Evolutionary conservation across 1,140 invertebrate species (phyloP), one percentile per base, ranked within the genome.

Genomic region (Temnothorax curvispinosus): DNA sequence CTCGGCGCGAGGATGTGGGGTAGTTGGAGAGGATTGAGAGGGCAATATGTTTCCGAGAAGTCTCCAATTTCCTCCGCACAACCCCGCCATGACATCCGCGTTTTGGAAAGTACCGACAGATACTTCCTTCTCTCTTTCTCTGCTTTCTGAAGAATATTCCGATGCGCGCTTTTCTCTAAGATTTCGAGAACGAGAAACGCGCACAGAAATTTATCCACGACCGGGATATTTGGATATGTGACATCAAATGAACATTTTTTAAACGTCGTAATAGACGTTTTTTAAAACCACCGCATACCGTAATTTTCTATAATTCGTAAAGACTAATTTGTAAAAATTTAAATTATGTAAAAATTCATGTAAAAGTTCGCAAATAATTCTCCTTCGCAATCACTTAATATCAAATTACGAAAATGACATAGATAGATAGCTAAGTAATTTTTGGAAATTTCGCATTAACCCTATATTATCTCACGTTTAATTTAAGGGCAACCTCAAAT

Each of bases 1-100:
- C 47, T 60, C 47, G n/a, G 81, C 62, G 71, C 58, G 80, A 86
- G 75, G 69, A 56, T 65, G 62, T 74, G 47, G 44, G 76, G 60
- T 72, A 69, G 81, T 85, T 87, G 76, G 71, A 89, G 76, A 92
- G 91, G 87, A 89, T 91, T 54, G 88, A 92, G 89, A 92, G 89
- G 86, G 88, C 87, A 92, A 92, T 92, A 92, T 90, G 91, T 92
- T 92, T 67, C 78, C 58, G 88, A 88, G 91, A 90, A 92, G 86
- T 91, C 91, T 89, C 91, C 91, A 91, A 92, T 92, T 92, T 92
- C 87, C 91, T 91, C 69, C 72, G 76, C 74, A 86, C 85, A 88
- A 91, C 88, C 65, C 58, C 56, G 69, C 65, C 75, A 58, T 81
- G 86, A 88, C 87, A 85, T 60, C 67, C 87, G 41, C 41, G 81